phyloP scores from a whole-genome alignment of 2,888 invertebrate genomes.

The Napeogenes inachia region DNA sequence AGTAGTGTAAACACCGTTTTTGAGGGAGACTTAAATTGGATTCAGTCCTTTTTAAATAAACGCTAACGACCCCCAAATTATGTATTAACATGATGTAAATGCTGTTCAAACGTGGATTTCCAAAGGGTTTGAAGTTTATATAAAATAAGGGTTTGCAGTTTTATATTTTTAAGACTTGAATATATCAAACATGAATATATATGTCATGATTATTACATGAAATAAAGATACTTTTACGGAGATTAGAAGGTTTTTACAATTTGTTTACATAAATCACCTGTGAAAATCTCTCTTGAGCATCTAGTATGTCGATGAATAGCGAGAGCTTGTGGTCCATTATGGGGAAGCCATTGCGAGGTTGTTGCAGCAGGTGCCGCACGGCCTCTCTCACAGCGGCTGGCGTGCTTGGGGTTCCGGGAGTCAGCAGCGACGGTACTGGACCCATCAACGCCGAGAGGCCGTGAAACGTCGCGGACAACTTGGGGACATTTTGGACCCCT shows the following conservation, averaged over 20 bases:
- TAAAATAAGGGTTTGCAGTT: no score
- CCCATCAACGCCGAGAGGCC: conserved; percentile 67
- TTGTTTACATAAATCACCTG: conserved; percentile 74
- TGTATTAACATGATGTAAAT: conserved; percentile 8
- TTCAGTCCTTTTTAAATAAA: conserved; percentile 27
- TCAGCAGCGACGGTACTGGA: conserved; percentile 48
- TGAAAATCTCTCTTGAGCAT: conserved; percentile 88
- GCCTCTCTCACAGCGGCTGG: conserved; percentile 83
- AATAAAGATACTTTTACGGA: conserved; percentile 9
- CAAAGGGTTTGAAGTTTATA: no score
- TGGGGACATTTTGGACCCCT: conserved; percentile 69
- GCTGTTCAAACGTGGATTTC: no score
- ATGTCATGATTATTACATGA: conserved; percentile 3
- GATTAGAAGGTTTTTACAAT: neutral
- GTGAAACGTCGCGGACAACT: conserved; percentile 80
- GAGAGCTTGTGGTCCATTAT: conserved; percentile 87
- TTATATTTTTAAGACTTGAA: no score
- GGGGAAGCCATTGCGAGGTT: conserved; percentile 85
- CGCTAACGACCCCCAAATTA: conserved; percentile 24
- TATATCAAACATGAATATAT: neutral
- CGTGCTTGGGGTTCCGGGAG: conserved; percentile 72
- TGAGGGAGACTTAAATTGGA: conserved; percentile 22
- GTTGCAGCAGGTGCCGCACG: conserved; percentile 81
- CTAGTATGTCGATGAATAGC: conserved; percentile 88
- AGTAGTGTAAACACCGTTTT: conserved; percentile 21